A percentile compares a stretch with the other conserved stretches of the same genome.
phyloP scores from a whole-genome alignment of 1,140 invertebrate genomes.

The Drosophila pseudoananassae region DNA sequence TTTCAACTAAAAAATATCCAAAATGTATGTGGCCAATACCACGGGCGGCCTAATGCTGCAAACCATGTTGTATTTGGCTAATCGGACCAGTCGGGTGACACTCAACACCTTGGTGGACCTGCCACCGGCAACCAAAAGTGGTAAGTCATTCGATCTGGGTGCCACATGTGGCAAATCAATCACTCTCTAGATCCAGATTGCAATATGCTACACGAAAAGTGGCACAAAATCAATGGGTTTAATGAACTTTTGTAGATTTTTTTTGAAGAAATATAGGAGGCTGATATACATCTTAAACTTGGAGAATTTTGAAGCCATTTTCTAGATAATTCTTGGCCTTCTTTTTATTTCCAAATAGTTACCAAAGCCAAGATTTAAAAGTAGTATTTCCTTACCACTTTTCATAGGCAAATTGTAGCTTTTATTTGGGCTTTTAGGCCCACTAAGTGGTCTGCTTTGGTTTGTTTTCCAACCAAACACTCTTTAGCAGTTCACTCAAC shows the following conservation, averaged over 20 bases:
- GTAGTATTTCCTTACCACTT: background rate
- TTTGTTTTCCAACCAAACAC: slow-evolving; percentile 6
- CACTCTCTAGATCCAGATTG: background rate
- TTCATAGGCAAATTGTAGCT: background rate
- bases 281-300: too few relatives aligned
- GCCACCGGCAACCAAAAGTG: slow-evolving; percentile 77
- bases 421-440: background rate
- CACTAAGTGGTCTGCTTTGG: slow-evolving; percentile 16
- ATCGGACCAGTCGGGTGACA: slow-evolving; percentile 78
- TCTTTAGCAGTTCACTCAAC: background rate
- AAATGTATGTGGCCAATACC: slow-evolving; percentile 78
- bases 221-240: background rate
- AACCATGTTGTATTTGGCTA: slow-evolving; percentile 82
- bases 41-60: slow-evolving; percentile 82
- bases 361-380: background rate
- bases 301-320: too few relatives aligned
- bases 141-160: slow-evolving; percentile 55
- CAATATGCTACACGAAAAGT: background rate
- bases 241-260: background rate
- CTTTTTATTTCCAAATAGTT: too few relatives aligned
- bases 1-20: background rate
- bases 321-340: too few relatives aligned
- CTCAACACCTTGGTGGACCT: slow-evolving; percentile 76
- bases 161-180: background rate
- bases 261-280: too few relatives aligned